Percentiles rank a stretch among this genome's conserved stretches.
These are phyloP conservation scores for Metridium senile DNA, from an alignment of 92 coral and sea anemone genomes.

Conservation along the genomic window DNA sequence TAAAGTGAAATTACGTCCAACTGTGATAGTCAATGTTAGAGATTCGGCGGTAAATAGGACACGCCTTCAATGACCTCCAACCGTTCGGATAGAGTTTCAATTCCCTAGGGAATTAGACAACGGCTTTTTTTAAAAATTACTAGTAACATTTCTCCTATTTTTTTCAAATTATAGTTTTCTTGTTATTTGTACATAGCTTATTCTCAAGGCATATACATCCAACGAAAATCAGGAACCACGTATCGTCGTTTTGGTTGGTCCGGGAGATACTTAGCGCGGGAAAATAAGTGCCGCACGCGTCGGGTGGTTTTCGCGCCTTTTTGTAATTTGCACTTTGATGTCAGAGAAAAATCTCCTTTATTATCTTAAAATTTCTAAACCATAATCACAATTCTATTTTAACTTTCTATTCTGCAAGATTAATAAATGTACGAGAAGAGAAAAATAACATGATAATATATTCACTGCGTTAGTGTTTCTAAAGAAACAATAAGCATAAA, in stretches of 20 bases:
- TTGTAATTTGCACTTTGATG: background rate
- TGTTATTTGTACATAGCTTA: too few relatives aligned
- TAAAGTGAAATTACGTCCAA: background rate
- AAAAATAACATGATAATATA: too few relatives aligned
- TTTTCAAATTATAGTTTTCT: background rate
- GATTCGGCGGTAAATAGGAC: background rate
- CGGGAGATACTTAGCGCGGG: background rate
- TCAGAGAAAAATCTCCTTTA: too few relatives aligned
- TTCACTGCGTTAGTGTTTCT: background rate
- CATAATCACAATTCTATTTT: too few relatives aligned
- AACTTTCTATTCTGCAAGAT: too few relatives aligned
- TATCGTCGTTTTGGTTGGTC: background rate
- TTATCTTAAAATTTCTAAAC: too few relatives aligned
- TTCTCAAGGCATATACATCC: background rate
- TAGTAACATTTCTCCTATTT: background rate
- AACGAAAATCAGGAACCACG: background rate
- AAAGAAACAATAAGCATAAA: background rate
- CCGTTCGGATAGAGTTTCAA: conserved; percentile 8
- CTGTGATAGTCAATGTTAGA: background rate
- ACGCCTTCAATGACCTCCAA: conserved; percentile 23
- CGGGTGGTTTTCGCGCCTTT: background rate
- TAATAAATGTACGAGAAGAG: too few relatives aligned
- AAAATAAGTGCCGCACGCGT: background rate
- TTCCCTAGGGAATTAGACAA: conserved; percentile 49
- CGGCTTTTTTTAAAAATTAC: conserved; percentile 37